phyloP scores from a whole-genome alignment of 2,797 vertebrate species.

The Periophthalmus magnuspinnatus region DNA sequence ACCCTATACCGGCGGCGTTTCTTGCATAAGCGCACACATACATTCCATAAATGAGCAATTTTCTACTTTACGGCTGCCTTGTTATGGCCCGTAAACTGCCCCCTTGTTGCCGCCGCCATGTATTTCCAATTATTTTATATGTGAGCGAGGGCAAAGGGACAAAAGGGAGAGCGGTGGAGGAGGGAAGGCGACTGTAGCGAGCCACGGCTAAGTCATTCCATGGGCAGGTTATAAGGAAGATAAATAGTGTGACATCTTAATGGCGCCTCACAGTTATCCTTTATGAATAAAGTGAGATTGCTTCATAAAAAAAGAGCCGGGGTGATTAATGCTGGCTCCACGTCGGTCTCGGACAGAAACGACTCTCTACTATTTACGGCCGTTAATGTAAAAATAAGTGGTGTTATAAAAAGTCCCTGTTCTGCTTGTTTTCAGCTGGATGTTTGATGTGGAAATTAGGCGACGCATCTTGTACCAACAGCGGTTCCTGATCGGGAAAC shows the following conservation, averaged over 20 bases:
- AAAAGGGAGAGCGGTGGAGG: conserved; percentile 58
- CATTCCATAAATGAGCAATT: conserved; percentile 51
- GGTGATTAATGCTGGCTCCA: conserved; percentile 65
- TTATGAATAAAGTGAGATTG: conserved; percentile 79
- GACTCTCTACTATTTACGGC: conserved; percentile 71
- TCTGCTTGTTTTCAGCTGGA: conserved; percentile 55
- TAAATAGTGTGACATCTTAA: conserved; percentile 77
- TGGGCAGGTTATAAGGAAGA: conserved; percentile 74
- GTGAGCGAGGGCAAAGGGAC: conserved; percentile 69
- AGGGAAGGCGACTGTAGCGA: conserved; percentile 50
- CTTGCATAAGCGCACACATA: conserved; percentile 16
- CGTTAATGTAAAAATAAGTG: conserved; percentile 73
- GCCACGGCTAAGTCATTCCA: conserved; percentile 63
- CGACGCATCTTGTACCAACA: conserved; percentile 14
- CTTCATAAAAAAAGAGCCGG: conserved; percentile 73
- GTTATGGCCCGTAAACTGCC: conserved; percentile 69
- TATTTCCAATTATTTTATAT: conserved; percentile 78
- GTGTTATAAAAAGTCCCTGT: conserved; percentile 63
- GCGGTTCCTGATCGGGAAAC: neutral
- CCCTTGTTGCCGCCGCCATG: conserved; percentile 68
- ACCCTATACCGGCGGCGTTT: conserved; percentile 16
- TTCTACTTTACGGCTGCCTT: conserved; percentile 55
- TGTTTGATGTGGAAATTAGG: conserved; percentile 36
- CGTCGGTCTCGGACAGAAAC: conserved; percentile 64
- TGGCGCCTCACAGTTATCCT: conserved; percentile 76